A percentile compares a stretch with the other conserved stretches of the same genome.
Conservation (phyloP, 2,113 vertebrate genomes). For the Gallinago paraguaiae region DNA sequence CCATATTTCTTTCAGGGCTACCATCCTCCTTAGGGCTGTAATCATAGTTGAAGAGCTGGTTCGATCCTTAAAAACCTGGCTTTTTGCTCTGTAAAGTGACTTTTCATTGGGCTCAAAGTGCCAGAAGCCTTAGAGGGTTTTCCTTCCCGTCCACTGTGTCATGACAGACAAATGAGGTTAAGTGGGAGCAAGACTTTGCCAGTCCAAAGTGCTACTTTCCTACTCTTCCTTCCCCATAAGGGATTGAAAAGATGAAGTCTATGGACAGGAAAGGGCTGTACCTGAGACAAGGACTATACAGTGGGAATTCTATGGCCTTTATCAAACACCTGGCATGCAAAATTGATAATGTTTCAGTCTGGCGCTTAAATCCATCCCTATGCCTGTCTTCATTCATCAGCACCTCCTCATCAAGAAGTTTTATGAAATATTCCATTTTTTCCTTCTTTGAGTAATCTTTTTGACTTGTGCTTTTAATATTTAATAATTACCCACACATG, state of each 20-base stretch:
- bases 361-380: not conserved
- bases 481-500: conserved; percentile 65
- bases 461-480: conserved; percentile 67
- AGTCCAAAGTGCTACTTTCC: not conserved
- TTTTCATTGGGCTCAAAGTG: not conserved
- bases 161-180: not conserved
- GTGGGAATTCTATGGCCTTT: conserved; percentile 32
- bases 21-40: not conserved
- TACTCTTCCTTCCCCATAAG: not conserved
- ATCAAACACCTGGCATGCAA: conserved; percentile 49
- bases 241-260: not conserved
- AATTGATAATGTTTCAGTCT: conserved; percentile 51
- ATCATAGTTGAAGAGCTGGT: not conserved
- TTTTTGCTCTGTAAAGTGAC: not conserved
- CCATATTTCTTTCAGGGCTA: not conserved
- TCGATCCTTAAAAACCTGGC: not conserved
- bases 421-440: conserved; percentile 59
- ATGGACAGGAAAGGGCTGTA: not conserved
- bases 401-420: conserved; percentile 54
- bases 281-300: not conserved
- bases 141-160: not conserved
- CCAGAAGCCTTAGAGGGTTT: not conserved
- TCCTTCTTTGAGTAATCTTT: conserved; percentile 62
- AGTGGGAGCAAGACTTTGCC: not conserved
- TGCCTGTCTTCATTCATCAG: conserved; percentile 63